A percentile compares a stretch with the other conserved stretches of the same genome.
These are phyloP conservation scores for Acanthococcus lagerstroemiae DNA, from an alignment of 2,888 invertebrate genomes.

Conservation along the genomic window DNA sequence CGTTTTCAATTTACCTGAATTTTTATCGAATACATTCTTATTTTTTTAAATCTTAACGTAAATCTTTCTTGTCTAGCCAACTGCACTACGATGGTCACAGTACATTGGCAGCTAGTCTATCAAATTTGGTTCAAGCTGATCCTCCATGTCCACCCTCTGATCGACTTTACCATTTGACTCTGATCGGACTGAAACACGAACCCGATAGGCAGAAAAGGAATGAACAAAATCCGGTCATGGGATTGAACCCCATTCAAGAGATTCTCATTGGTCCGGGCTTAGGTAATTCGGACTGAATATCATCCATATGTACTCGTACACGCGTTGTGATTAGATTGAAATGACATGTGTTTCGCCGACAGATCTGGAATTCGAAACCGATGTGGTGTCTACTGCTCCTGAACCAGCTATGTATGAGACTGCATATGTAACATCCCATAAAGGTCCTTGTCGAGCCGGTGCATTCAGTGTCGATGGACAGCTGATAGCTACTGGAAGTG, in stretches of 20 bases:
- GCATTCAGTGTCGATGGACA: slow-evolving; percentile 93
- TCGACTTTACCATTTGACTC: slow-evolving; percentile 68
- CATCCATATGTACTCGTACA: background rate
- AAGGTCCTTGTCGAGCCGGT: slow-evolving; percentile 89
- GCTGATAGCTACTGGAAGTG: slow-evolving; percentile 93
- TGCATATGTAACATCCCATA: slow-evolving; percentile 96
- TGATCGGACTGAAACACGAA: slow-evolving; percentile 75
- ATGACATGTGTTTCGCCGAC: slow-evolving; percentile 32
- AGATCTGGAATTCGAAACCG: slow-evolving; percentile 95
- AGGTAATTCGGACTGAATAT: slow-evolving; percentile 35
- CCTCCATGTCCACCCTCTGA: slow-evolving; percentile 95
- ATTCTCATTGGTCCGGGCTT: slow-evolving; percentile 57
- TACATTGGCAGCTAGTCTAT: slow-evolving; percentile 75
- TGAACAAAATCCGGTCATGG: slow-evolving; percentile 45
- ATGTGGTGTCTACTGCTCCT: slow-evolving; percentile 82
- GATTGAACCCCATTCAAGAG: slow-evolving; percentile 51
- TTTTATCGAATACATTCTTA: background rate
- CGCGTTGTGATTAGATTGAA: background rate
- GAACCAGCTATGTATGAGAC: slow-evolving; percentile 97
- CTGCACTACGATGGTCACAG: slow-evolving; percentile 96
- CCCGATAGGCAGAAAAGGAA: slow-evolving; percentile 53
- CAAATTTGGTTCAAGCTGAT: slow-evolving; percentile 75
- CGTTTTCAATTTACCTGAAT: background rate
- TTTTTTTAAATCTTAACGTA: background rate
- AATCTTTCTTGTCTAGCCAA: slow-evolving; percentile 59